These are phyloP conservation scores for Stigmatopora nigra DNA, from an alignment of 2,113 vertebrate species.

Conservation along the genomic window DNA sequence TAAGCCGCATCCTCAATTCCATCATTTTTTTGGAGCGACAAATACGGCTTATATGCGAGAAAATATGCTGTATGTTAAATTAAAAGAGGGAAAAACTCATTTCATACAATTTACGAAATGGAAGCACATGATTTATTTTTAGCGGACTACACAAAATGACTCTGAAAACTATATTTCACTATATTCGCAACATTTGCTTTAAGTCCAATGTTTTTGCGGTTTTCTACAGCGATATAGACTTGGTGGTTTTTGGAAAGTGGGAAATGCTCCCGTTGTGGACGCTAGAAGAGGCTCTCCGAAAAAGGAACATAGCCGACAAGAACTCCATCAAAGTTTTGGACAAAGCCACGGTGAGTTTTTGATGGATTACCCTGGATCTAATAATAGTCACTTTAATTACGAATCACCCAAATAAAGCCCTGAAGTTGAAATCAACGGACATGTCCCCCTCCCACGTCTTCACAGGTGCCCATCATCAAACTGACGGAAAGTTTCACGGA, in stretches of 20 bases:
- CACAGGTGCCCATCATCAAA: constrained; percentile 96
- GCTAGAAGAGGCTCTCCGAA: constrained; percentile 89
- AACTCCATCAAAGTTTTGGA: constrained; percentile 95
- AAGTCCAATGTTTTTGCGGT: not conserved
- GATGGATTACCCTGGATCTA: not conserved
- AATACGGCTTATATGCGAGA: too few relatives aligned
- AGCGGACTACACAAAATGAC: too few relatives aligned
- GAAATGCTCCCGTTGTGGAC: constrained; percentile 95
- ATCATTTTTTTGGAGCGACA: too few relatives aligned
- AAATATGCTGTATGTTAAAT: too few relatives aligned
- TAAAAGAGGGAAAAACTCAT: too few relatives aligned
- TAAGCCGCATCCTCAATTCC: too few relatives aligned
- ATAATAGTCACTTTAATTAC: not conserved
- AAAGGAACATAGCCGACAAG: constrained; percentile 89
- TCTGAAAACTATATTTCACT: not conserved
- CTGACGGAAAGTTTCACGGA: constrained; percentile 94
- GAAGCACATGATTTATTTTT: not conserved
- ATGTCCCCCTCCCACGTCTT: constrained; percentile 20
- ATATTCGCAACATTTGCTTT: not conserved
- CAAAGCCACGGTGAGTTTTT: constrained; percentile 85
- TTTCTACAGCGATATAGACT: constrained; percentile 84
- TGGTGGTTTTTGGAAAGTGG: constrained; percentile 97
- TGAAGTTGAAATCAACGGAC: not conserved
- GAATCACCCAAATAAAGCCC: not conserved
- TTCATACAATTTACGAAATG: too few relatives aligned